Base-by-base conservation (phyloP, 2,113 vertebrate genomes). In the Centropus bengalensis region DNA sequence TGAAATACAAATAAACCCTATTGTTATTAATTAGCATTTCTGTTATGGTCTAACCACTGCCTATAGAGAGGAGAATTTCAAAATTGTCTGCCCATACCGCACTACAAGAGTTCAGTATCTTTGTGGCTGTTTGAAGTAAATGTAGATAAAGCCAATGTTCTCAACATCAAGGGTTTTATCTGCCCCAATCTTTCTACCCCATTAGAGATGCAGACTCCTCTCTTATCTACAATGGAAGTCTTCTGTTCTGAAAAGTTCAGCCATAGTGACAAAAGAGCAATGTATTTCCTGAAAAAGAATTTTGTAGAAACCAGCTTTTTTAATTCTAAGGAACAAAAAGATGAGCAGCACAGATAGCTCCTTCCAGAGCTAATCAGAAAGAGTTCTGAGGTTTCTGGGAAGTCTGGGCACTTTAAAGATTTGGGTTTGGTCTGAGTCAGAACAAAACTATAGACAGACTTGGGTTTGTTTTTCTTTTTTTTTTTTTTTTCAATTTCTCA, bases 361-460 rank as follows among this genome's bases (percentile, higher is more conserved):
- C 52, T 88, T 83, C 45, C 64, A 55, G 24, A 84, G 19, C 36
- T 49, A 18, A 95, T 78, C 62, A 92, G 40, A 91, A 84, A 88
- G 7, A 14, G 17, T 84, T 90, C 23, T 75, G 64, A 93, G 40
- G 30, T 91, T 94, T 94, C 94, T 82, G 64, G 66, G 77, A 93
- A 93, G 21, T 70, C 66, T 4, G 12, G 36, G 32, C 0, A 0
- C 60, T 84, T 71, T 70, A 1, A 0, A 69, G 82, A 86, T 52
- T 63, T 67, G 9, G 4, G 30, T 73, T 86, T 58, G 36, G 16
- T 74, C 68, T 82, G 55, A 86, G 78, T 84, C 47, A 89, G 27
- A 91, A 68, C 52, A 67, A 75, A 92, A 88, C 58, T 32, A 47
- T 19, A 79, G 3, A 49, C 1, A 79, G 15, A 32, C 16, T 5